Base-by-base conservation (phyloP, 2,113 vertebrate species). In the Rostratula benghalensis region DNA sequence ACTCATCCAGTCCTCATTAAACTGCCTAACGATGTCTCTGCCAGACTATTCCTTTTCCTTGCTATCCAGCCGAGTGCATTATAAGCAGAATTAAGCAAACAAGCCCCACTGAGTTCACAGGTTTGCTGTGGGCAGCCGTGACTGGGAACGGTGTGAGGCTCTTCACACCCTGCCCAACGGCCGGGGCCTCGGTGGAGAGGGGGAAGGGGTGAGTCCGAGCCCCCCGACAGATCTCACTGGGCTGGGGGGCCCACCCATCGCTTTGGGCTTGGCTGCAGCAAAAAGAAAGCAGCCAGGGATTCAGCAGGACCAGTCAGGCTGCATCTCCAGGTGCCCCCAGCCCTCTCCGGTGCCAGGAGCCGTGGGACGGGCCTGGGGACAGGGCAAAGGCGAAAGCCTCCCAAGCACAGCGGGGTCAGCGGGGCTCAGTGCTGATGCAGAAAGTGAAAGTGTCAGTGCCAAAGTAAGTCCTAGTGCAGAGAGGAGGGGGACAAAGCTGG, bases 21-120 rank as follows among this genome's bases (percentile, higher is more conserved):
- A 94, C 65, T 57, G 80, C 80, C 96, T 92, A 94, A 92, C 92
- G 89, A 89, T 93, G 95, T 83, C 94, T 91, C 95, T 96, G 91
- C 94, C 93, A 94, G 88, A 94, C 88, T 91, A 93, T 93, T 93
- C 92, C 81, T 95, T 95, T 91, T 95, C 73, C 84, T 89, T 84
- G 69, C 92, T 86, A 96, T 96, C 95, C 87, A 94, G 92, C 89
- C 87, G 94, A 97, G 53, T 68, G 81, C 54, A 87, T 83, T 93
- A 84, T 87, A 87, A 89, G 87, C 70, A 87, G 92, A 95, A 96
- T 95, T 97, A 92, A 96, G 95, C 89, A 97, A 89, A 95, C 77
- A 83, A 89, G 87, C 56, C 69, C 87, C 45, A 75, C 4, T 41
- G 68, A 87, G 63, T 78, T 92, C 63, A 63, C 93, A 79, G 71